Evolutionary conservation across 2,888 invertebrate genomes (phyloP), one percentile per base, ranked within the genome.

Genomic region (Oligia latruncula): DNA sequence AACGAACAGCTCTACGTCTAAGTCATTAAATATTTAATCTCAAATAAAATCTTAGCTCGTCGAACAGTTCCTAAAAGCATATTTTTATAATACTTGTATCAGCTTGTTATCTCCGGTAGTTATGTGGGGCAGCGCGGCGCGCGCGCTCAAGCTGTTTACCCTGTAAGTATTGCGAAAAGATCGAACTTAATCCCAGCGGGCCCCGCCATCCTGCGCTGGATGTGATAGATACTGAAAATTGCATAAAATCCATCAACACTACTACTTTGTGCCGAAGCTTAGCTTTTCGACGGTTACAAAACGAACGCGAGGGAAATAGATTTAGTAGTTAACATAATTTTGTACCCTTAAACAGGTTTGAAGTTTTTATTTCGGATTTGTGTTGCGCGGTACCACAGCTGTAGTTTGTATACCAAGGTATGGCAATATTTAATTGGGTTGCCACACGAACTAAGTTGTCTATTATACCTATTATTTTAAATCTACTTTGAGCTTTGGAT

Each of bases 211-310:
- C 92, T 89, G 94, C 94, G 93, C 95, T 95, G 95, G 94, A 90
- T 94, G 94, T 95, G 96, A 96, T 96, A 96, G 96, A 96, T 96
- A 96, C 95, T 96, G 96, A 95, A 96, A 96, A 97, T 97, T 96
- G 96, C 96, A 97, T 97, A 96, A 96, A 96, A 96, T 96, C 96
- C 95, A 96, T 97, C 96, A 96, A 95, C 95, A 94, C 94, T 91
- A 92, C 93, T 93, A 94, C 94, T 95, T 95, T 96, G 93, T 95
- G 93, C 87, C 81, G 86, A 87, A 90, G 87, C 89, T 90, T 87
- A 92, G 88, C 90, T 91, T 87, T 92, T 89, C 87, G 86, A 90
- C 84, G 86, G 89, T 84, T 89, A 85, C 85, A 87, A 86, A 88
- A 87, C 75, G 87, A 88, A 77, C 82, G 77, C 74, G 75, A 84